phyloP scores from a whole-genome alignment of 2,113 vertebrate species.

The Channa maculata region DNA sequence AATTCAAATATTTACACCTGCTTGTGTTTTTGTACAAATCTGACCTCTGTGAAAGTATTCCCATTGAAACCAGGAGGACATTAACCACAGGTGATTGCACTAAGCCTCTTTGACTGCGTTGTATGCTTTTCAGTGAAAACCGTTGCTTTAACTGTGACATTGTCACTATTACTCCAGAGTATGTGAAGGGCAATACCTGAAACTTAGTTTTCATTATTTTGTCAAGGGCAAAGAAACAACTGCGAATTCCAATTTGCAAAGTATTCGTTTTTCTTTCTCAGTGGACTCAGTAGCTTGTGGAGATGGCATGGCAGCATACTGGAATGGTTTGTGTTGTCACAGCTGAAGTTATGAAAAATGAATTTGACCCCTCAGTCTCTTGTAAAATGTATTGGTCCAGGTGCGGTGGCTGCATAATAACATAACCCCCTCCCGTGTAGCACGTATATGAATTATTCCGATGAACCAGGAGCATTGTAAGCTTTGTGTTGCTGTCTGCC shows the following conservation, averaged over 20 bases:
- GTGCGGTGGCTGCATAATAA: conserved; percentile 58
- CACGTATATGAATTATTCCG: conserved; percentile 61
- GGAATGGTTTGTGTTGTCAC: conserved; percentile 60
- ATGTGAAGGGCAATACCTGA: conserved; percentile 28
- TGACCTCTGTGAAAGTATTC: conserved; percentile 9
- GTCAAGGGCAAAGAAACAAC: conserved; percentile 31
- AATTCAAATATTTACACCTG: background rate
- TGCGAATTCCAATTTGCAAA: conserved; percentile 39
- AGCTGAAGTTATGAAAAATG: conserved; percentile 71
- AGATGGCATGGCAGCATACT: conserved; percentile 35
- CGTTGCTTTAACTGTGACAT: conserved; percentile 14
- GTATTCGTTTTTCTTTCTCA: conserved; percentile 42
- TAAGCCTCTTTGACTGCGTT: background rate
- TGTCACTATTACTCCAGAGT: conserved; percentile 28
- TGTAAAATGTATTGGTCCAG: conserved; percentile 62
- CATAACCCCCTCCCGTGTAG: conserved; percentile 20
- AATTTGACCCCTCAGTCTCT: conserved; percentile 62
- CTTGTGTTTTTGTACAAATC: background rate
- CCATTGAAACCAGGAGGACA: background rate
- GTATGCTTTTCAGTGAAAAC: conserved; percentile 6
- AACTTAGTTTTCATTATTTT: conserved; percentile 35
- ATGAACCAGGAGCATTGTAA: conserved; percentile 28
- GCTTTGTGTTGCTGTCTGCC: conserved; percentile 42
- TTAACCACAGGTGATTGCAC: background rate
- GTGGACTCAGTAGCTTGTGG: conserved; percentile 24